Base-by-base conservation (phyloP, 2,888 invertebrate species). In the Drosophila meridionalis region DNA sequence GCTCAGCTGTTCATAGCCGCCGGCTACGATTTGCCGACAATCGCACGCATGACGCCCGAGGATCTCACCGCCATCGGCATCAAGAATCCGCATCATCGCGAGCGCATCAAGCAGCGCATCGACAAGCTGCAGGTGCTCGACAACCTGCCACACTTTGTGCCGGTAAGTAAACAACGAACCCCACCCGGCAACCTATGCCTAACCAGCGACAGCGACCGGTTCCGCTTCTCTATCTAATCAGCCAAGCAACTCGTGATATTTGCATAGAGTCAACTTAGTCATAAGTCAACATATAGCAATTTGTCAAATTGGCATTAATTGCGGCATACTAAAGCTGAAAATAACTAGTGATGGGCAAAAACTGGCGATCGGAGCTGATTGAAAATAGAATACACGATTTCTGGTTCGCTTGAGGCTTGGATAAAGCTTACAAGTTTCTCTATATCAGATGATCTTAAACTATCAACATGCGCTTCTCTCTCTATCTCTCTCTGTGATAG, bases 41-140 rank as follows among this genome's bases (percentile, higher is more conserved):
- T 99, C 91, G 97, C 99, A n/a, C 95, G 99, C 85, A 99, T 99
- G 98, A 99, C 99, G 14, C 99, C 99, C 0, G 99, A 99, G 94
- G 98, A 97, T 94, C 95, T 97, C 86, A 97, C 97, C 53, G 97
- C 96, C 62, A 96, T 97, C 91, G 97, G 97, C 88, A 98, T 99
- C 87, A 99, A 98, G 92, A 99, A 99, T 94, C 99, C 99, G 43
- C 97, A 98, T 93, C 99, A 99, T 93, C 95, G 99, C 84, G 99
- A 99, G 93, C 95, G 97, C 88, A 95, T 99, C 91, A 99, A 99
- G 94, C 96, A 98, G 69, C 99, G 99, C 94, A 98, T 99, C 92
- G 98, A 97, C 82, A 97, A 97, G 92, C 94, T 99, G 74, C 98
- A 97, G 92, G 96, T 99, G 88, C 97, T 97, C 50, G 99, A 99